Percentiles rank a stretch among this genome's conserved stretches.
These are phyloP conservation scores for Oryzias dopingdopingensis DNA, from an alignment of 2,797 vertebrate genomes.

Conservation along the genomic window DNA sequence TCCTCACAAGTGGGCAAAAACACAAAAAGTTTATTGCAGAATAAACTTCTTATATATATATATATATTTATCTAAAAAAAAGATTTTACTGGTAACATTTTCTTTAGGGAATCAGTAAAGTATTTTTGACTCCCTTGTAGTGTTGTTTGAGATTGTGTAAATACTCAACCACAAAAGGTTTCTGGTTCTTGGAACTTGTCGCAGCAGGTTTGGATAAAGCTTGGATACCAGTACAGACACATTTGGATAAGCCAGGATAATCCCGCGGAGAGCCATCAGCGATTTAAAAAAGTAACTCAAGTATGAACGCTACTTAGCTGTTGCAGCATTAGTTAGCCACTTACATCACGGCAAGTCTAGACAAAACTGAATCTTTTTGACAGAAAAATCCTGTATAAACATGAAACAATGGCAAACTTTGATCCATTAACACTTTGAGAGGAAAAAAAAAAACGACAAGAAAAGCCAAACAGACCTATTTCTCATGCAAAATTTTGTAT, in stretches of 20 bases:
- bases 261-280: slow-evolving; percentile 25
- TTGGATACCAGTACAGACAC: slow-evolving; percentile 38
- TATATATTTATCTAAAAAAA: too few relatives aligned
- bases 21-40: background rate
- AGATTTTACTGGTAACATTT: too few relatives aligned
- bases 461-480: background rate
- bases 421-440: slow-evolving; percentile 33
- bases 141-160: background rate
- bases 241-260: slow-evolving; percentile 52
- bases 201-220: slow-evolving; percentile 44
- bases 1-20: slow-evolving; percentile 15
- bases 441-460: slow-evolving; percentile 16
- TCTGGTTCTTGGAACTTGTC: slow-evolving; percentile 33
- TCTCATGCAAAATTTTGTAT: slow-evolving; percentile 54
- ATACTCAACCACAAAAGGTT: background rate
- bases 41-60: background rate
- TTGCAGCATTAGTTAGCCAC: slow-evolving; percentile 17
- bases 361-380: slow-evolving; percentile 18
- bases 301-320: slow-evolving; percentile 37
- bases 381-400: slow-evolving; percentile 15
- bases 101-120: too few relatives aligned
- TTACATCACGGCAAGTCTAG: slow-evolving; percentile 31
- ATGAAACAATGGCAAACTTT: slow-evolving; percentile 33
- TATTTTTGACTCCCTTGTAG: too few relatives aligned
- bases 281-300: slow-evolving; percentile 44